Conservation (phyloP, 2,888 invertebrate species). For the Sabatieria punctata region DNA sequence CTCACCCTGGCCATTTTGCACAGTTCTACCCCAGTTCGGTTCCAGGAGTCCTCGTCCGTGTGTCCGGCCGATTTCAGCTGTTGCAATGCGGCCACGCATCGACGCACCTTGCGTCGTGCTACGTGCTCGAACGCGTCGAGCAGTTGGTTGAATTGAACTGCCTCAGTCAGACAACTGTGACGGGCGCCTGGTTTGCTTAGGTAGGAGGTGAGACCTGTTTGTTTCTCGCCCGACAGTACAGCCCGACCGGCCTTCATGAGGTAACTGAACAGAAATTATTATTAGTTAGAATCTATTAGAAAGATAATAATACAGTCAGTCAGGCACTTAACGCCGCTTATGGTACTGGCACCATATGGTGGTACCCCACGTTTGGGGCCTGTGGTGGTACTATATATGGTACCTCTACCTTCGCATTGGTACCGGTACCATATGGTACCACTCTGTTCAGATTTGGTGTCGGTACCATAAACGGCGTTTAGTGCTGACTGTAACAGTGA, state of each 20-base stretch:
- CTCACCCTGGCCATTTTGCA: constrained; percentile 63
- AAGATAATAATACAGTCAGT: no score
- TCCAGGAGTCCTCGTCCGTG: constrained; percentile 64
- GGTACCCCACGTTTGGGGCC: no score
- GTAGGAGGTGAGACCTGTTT: constrained; percentile 57
- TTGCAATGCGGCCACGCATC: constrained; percentile 11
- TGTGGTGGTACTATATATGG: no score
- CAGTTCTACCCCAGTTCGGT: constrained; percentile 63
- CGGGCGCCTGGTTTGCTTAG: constrained; percentile 34
- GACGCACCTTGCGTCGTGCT: constrained; percentile 32
- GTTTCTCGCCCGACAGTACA: constrained; percentile 42
- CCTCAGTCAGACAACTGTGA: not conserved
- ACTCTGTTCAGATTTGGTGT: no score
- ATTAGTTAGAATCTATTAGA: no score
- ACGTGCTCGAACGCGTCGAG: constrained; percentile 45
- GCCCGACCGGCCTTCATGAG: constrained; percentile 61
- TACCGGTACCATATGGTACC: no score
- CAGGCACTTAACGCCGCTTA: no score
- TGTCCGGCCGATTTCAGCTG: constrained; percentile 44
- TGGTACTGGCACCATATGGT: no score
- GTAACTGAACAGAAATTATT: constrained; percentile 44
- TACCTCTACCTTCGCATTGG: no score
- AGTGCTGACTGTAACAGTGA: no score
- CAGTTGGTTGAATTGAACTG: constrained; percentile 17
- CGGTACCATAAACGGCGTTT: no score